Evolutionary conservation across 1,140 invertebrate species (phyloP).

Genomic region (Subanguina moxae): DNA sequence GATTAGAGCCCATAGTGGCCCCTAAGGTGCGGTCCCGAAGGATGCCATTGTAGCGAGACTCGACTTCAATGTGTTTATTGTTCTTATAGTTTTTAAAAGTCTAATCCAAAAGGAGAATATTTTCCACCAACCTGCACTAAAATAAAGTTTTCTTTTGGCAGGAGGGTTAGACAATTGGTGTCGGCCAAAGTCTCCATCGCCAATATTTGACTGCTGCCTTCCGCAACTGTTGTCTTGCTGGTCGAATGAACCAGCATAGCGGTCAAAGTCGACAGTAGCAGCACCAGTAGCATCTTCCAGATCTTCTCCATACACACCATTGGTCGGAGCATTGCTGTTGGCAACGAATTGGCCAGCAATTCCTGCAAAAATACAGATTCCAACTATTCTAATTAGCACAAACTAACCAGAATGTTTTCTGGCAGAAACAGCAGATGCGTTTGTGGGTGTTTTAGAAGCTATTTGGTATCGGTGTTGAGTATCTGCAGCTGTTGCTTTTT

Average conservation of each 20-base stretch:
- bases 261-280: slow-evolving; percentile 13
- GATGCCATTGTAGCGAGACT: too few species aligned
- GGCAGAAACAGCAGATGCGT: not conserved
- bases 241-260: not conserved
- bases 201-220: too few species aligned
- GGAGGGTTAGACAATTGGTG: not conserved
- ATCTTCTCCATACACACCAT: not conserved
- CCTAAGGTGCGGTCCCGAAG: too few species aligned
- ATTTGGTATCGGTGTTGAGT: slow-evolving; percentile 3
- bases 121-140: slow-evolving; percentile 45
- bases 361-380: not conserved
- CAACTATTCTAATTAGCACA: too few species aligned
- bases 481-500: slow-evolving; percentile 17
- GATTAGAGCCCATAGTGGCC: too few species aligned
- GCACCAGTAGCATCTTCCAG: not conserved
- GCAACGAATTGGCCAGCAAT: not conserved
- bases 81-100: too few species aligned
- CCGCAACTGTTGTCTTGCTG: not conserved
- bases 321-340: not conserved
- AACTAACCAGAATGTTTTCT: too few species aligned
- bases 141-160: slow-evolving; percentile 43
- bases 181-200: not conserved
- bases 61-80: too few species aligned
- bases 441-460: not conserved
- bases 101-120: too few species aligned